A percentile compares a stretch with the other conserved stretches of the same genome.
phyloP scores from a whole-genome alignment of 2,113 vertebrate species.

The Eptesicus fuscus region DNA sequence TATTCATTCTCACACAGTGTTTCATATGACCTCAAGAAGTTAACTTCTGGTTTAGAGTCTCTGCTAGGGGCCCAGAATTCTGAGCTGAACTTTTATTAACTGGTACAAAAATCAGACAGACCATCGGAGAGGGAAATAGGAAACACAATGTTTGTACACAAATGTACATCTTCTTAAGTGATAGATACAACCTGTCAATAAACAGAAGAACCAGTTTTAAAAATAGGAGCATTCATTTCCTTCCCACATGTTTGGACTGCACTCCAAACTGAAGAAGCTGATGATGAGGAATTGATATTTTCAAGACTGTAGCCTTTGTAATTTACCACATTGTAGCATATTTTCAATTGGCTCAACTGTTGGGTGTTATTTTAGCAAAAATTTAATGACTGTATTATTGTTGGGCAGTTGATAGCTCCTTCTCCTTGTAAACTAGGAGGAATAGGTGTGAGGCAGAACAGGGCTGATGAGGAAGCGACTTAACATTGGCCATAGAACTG shows the following conservation, averaged over 20 bases:
- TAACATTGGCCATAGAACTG: background rate
- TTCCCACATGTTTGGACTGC: background rate
- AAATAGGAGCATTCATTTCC: background rate
- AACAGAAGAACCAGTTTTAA: slow-evolving; percentile 1
- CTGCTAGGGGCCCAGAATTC: background rate
- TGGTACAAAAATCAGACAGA: background rate
- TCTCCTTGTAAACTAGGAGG: background rate
- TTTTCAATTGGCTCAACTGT: background rate
- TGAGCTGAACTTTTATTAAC: background rate
- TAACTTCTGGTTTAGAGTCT: background rate
- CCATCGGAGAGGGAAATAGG: background rate
- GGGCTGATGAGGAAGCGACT: background rate
- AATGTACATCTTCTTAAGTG: background rate
- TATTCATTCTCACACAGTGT: background rate
- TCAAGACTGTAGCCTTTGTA: background rate
- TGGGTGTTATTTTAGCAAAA: background rate
- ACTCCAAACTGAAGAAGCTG: background rate
- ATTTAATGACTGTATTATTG: background rate
- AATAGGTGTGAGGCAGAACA: background rate
- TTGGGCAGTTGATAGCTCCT: background rate
- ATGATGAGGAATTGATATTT: background rate
- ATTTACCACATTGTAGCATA: background rate
- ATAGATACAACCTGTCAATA: background rate
- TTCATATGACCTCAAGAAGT: background rate
- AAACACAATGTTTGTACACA: background rate